Evolutionary conservation across 2,113 vertebrate species (phyloP).

Genomic region (Amia ocellicauda): DNA sequence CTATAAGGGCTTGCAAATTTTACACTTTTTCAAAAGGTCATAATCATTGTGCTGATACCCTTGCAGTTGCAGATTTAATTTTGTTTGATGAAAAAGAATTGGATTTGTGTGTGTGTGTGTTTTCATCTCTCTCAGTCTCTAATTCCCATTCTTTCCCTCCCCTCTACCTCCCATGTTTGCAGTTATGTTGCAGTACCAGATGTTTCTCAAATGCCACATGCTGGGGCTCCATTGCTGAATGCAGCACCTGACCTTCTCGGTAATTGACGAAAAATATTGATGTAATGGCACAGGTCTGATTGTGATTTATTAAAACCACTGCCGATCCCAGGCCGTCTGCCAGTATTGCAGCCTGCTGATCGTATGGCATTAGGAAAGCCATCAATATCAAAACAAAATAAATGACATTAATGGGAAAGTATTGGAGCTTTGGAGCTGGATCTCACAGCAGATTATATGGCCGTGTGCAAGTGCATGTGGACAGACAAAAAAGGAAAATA

Average conservation of each 20-base stretch:
- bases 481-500: slow-evolving; percentile 49
- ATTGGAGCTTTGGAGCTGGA: slow-evolving; percentile 75
- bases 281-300: slow-evolving; percentile 98
- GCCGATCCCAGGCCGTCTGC: slow-evolving; percentile 90
- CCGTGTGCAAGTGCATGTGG: slow-evolving; percentile 66
- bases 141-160: neutral
- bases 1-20: slow-evolving; percentile 75
- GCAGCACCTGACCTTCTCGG: slow-evolving; percentile 97
- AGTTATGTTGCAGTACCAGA: slow-evolving; percentile 84
- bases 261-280: slow-evolving; percentile 99
- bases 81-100: slow-evolving; percentile 76
- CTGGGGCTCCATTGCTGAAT: slow-evolving; percentile 74
- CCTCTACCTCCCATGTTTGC: slow-evolving; percentile 53
- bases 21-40: slow-evolving; percentile 77
- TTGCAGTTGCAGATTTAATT: slow-evolving; percentile 86
- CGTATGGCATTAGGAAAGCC: slow-evolving; percentile 95
- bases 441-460: slow-evolving; percentile 78
- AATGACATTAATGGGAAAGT: slow-evolving; percentile 92
- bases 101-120: slow-evolving; percentile 51
- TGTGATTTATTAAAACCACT: slow-evolving; percentile 99
- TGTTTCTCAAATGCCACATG: slow-evolving; percentile 89
- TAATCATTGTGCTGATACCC: slow-evolving; percentile 81
- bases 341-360: slow-evolving; percentile 91
- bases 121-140: neutral
- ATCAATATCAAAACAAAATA: slow-evolving; percentile 95